phyloP scores from a whole-genome alignment of 2,113 vertebrate species.

The Trachemys scripta region DNA sequence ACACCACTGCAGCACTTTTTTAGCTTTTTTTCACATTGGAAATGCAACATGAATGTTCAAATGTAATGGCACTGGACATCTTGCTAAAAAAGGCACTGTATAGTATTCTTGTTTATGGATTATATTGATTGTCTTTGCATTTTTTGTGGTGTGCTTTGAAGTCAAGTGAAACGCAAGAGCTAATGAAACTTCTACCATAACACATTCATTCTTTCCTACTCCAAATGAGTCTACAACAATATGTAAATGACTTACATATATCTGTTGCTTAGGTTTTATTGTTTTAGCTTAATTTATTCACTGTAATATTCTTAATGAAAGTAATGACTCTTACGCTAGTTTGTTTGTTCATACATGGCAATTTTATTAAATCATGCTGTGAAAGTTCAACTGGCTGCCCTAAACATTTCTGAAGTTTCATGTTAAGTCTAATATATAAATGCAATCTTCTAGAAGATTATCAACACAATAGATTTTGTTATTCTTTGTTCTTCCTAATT shows the following conservation, averaged over 20 bases:
- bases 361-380: constrained; percentile 85
- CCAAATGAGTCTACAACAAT: constrained; percentile 79
- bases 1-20: constrained; percentile 45
- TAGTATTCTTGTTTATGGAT: constrained; percentile 80
- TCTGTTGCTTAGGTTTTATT: constrained; percentile 84
- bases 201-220: constrained; percentile 77
- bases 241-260: constrained; percentile 86
- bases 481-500: constrained; percentile 70
- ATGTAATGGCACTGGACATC: constrained; percentile 77
- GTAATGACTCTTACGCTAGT: constrained; percentile 84
- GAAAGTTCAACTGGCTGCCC: constrained; percentile 76
- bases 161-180: constrained; percentile 84
- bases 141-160: constrained; percentile 73
- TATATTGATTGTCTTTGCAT: constrained; percentile 82
- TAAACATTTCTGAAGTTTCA: constrained; percentile 74
- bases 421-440: constrained; percentile 77
- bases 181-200: constrained; percentile 83
- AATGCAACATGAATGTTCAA: constrained; percentile 76
- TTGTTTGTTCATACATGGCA: constrained; percentile 76
- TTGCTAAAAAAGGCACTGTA: constrained; percentile 64
- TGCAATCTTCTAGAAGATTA: constrained; percentile 71
- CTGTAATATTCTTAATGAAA: constrained; percentile 87
- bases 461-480: constrained; percentile 68
- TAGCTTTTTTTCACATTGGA: constrained; percentile 53
- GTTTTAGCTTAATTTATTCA: constrained; percentile 85